A percentile compares a stretch with the other conserved stretches of the same genome.
Conservation (phyloP, 2,113 vertebrate genomes). For the Rafetus swinhoei region DNA sequence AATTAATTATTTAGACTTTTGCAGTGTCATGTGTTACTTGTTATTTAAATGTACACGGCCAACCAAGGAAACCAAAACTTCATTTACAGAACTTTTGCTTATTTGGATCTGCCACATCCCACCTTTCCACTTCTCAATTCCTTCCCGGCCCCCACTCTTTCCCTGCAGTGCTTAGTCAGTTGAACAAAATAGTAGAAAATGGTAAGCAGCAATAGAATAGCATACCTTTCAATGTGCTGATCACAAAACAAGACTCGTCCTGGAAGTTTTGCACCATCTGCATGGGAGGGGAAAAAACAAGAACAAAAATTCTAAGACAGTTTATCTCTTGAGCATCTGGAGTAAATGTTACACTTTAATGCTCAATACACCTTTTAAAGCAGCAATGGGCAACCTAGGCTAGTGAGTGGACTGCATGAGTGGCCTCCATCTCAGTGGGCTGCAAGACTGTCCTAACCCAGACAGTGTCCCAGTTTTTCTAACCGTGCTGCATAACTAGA, state of each 20-base stretch:
- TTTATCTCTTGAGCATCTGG: background rate
- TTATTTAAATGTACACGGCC: background rate
- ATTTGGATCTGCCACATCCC: background rate
- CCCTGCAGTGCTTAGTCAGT: background rate
- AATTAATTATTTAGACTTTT: background rate
- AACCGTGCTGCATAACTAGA: too few species aligned
- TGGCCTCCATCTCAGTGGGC: too few species aligned
- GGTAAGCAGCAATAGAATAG: background rate
- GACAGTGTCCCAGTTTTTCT: too few species aligned
- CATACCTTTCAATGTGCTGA: conserved; percentile 91
- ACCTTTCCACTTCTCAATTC: background rate
- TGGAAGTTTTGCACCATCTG: conserved; percentile 96
- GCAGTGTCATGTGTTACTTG: background rate
- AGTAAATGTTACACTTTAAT: conserved; percentile 8
- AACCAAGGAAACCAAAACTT: background rate
- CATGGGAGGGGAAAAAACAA: conserved; percentile 56
- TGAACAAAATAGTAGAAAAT: background rate
- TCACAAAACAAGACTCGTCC: conserved; percentile 91
- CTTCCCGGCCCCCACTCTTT: background rate
- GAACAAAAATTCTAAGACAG: conserved; percentile 1
- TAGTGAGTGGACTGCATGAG: too few species aligned
- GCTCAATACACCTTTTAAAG: background rate
- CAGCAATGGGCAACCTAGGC: background rate
- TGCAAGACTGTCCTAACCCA: too few species aligned
- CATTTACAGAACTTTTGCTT: background rate